A percentile compares a stretch with the other conserved stretches of the same genome.
Conservation (phyloP, 2,113 vertebrate species). For the Cyphomyrus discorhynchus region DNA sequence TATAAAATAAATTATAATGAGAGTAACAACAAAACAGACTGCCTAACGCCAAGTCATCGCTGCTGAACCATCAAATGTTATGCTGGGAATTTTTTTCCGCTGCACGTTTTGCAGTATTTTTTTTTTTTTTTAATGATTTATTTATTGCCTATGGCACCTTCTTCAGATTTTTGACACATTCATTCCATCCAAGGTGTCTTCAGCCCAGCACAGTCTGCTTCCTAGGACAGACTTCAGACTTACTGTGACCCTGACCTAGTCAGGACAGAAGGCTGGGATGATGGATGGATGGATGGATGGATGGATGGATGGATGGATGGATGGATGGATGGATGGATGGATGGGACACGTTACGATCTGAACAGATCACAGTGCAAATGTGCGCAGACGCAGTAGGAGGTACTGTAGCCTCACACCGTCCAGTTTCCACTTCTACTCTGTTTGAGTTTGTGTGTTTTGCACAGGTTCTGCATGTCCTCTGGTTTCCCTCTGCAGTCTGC, state of each 20-base stretch:
- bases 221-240: neutral
- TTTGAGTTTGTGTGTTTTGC: neutral
- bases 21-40: neutral
- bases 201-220: neutral
- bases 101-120: neutral
- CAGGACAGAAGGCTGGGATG: neutral
- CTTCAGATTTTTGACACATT: neutral
- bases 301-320: neutral
- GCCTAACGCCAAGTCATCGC: neutral
- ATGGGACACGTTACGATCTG: neutral
- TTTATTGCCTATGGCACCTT: neutral
- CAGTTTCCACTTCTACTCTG: neutral
- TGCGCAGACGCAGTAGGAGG: neutral
- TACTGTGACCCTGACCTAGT: neutral
- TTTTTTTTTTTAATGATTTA: neutral
- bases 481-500: neutral
- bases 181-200: neutral
- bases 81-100: neutral
- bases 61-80: neutral
- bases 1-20: neutral
- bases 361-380: neutral
- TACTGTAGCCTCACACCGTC: neutral
- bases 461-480: neutral
- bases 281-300: neutral
- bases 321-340: neutral